Percentiles rank a stretch among this genome's conserved stretches.
phyloP scores from a whole-genome alignment of 2,888 invertebrate genomes.

The Diplolepis rosae region DNA sequence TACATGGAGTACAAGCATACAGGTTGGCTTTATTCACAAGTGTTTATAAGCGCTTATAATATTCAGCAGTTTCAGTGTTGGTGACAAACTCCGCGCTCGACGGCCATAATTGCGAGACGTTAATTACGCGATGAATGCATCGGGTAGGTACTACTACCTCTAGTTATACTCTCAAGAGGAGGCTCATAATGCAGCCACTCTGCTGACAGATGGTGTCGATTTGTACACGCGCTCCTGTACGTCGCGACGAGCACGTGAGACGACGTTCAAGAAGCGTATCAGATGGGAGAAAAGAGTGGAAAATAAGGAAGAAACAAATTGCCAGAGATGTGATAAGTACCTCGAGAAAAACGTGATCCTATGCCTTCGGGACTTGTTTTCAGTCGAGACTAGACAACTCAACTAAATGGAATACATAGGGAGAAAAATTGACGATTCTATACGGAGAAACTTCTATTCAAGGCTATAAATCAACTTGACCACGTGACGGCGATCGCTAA shows the following conservation, averaged over 20 bases:
- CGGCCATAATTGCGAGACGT: conserved; percentile 65
- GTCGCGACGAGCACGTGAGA: conserved; percentile 26
- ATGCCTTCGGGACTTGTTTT: too few relatives aligned
- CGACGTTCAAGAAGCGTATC: conserved; percentile 3
- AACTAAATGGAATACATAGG: too few relatives aligned
- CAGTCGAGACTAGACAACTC: too few relatives aligned
- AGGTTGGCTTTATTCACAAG: conserved; percentile 53
- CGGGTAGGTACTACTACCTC: conserved; percentile 36
- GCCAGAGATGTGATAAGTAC: neutral
- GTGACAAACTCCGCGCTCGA: conserved; percentile 35
- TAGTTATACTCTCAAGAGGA: conserved; percentile 45
- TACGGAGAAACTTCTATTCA: too few relatives aligned
- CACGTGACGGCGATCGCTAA: too few relatives aligned
- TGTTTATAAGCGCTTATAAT: conserved; percentile 62
- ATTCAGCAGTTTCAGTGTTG: conserved; percentile 46
- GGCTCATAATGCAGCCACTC: conserved; percentile 53
- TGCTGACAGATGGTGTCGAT: conserved; percentile 54
- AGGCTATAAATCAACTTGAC: too few relatives aligned
- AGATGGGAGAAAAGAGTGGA: conserved; percentile 5
- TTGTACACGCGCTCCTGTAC: conserved; percentile 31
- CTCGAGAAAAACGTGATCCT: too few relatives aligned
- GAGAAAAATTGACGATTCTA: too few relatives aligned
- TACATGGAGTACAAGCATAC: conserved; percentile 40
- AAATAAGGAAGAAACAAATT: neutral
- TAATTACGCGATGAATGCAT: conserved; percentile 65